Percentiles rank a stretch among this genome's conserved stretches.
Conservation (phyloP, 2,888 invertebrate species). For the Hermodice carunculata region DNA sequence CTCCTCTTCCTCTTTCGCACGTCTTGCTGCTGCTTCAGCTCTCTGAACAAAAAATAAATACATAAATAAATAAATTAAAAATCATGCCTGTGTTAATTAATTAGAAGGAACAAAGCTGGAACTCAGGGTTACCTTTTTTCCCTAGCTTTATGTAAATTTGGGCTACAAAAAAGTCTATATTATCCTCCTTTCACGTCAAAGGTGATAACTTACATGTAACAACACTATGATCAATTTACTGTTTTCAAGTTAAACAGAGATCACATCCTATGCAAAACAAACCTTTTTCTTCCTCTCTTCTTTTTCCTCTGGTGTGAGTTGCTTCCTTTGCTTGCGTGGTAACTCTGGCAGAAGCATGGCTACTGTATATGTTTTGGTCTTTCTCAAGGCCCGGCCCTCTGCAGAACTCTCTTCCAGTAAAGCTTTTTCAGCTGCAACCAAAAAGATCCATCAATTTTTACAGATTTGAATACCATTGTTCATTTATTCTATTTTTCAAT, state of each 20-base stretch:
- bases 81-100: too few species aligned
- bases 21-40: conserved; percentile 55
- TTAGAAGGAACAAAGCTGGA: too few species aligned
- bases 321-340: conserved; percentile 51
- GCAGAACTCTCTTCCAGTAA: neutral
- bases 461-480: too few species aligned
- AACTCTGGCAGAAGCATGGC: conserved; percentile 45
- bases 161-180: too few species aligned
- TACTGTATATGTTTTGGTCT: conserved; percentile 33
- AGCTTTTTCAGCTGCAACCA: neutral
- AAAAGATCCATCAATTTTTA: too few species aligned
- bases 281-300: conserved; percentile 63
- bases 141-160: too few species aligned
- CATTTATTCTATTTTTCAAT: too few species aligned
- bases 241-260: neutral
- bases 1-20: conserved; percentile 59
- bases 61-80: too few species aligned
- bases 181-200: too few species aligned
- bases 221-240: too few species aligned
- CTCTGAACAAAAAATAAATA: conserved; percentile 36
- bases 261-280: conserved; percentile 6
- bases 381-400: conserved; percentile 47
- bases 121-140: too few species aligned
- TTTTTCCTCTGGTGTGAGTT: conserved; percentile 60
- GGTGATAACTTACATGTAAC: too few species aligned